Percentiles rank a stretch among this genome's conserved stretches.
phyloP scores from a whole-genome alignment of 2,113 vertebrate species.

The Climacteris rufus region DNA sequence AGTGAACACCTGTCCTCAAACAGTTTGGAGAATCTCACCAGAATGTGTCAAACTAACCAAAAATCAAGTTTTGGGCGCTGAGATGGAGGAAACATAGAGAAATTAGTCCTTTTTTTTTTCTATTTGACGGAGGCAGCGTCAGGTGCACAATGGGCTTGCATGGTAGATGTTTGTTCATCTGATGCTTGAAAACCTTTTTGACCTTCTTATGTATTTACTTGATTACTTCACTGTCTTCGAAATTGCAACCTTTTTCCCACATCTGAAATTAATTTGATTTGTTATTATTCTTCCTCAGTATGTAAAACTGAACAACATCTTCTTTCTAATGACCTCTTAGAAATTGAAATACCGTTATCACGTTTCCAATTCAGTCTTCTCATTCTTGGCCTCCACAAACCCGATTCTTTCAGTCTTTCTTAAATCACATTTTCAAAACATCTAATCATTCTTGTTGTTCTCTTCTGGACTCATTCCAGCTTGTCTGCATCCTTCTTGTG shows the following conservation, averaged over 20 bases:
- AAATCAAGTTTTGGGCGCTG: background rate
- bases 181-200: background rate
- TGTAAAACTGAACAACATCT: slow-evolving; percentile 4
- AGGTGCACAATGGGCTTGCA: background rate
- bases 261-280: slow-evolving; percentile 15
- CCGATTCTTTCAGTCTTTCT: slow-evolving; percentile 8
- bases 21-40: background rate
- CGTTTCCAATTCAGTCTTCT: slow-evolving; percentile 23
- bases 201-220: background rate
- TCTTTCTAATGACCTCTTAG: background rate
- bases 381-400: background rate
- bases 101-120: background rate
- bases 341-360: background rate
- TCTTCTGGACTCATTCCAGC: slow-evolving; percentile 29
- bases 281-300: slow-evolving; percentile 6
- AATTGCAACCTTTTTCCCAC: background rate
- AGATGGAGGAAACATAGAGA: background rate
- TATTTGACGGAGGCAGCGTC: background rate
- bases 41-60: background rate
- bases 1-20: background rate
- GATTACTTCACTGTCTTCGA: slow-evolving; percentile 1
- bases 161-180: background rate
- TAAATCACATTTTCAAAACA: slow-evolving; percentile 39
- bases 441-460: slow-evolving; percentile 35
- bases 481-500: slow-evolving; percentile 37